A percentile compares a stretch with the other conserved stretches of the same genome.
Conservation (phyloP, 2,888 invertebrate species). For the Eubasilissa splendida region DNA sequence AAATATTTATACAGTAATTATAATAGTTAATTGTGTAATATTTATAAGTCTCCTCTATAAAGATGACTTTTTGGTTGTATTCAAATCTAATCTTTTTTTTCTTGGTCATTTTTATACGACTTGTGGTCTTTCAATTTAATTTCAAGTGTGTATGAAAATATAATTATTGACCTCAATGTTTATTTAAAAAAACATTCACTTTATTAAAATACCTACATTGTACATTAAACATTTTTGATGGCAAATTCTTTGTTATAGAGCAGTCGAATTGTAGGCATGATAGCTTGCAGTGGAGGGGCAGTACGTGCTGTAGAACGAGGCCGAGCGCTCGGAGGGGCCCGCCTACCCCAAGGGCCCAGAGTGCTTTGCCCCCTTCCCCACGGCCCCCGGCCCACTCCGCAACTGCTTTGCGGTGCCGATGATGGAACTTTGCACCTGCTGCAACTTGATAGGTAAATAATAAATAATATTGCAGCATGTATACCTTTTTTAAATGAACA, state of each 20-base stretch:
- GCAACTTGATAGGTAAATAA: conserved; percentile 70
- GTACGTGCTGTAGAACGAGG: conserved; percentile 84
- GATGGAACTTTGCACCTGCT: conserved; percentile 92
- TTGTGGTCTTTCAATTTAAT: no score
- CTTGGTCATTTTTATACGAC: no score
- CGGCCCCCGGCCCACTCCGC: conserved; percentile 72
- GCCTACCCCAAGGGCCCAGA: conserved; percentile 66
- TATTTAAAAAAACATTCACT: no score
- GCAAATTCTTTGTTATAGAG: conserved; percentile 67
- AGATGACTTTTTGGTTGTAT: no score
- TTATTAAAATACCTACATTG: no score
- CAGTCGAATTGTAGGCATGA: conserved; percentile 77
- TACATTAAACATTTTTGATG: no score
- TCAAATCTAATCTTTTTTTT: no score
- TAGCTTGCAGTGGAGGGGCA: conserved; percentile 88
- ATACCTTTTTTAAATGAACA: background rate
- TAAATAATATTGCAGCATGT: background rate
- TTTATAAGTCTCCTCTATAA: no score
- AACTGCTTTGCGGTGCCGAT: conserved; percentile 83
- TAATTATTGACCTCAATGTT: no score
- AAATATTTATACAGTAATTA: no score
- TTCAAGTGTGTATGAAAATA: no score
- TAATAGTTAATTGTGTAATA: no score
- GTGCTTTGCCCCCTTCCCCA: conserved; percentile 62
- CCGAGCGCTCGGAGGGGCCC: conserved; percentile 70